Conservation (phyloP, 2,888 invertebrate species). For the Oconnorella tubifera region DNA sequence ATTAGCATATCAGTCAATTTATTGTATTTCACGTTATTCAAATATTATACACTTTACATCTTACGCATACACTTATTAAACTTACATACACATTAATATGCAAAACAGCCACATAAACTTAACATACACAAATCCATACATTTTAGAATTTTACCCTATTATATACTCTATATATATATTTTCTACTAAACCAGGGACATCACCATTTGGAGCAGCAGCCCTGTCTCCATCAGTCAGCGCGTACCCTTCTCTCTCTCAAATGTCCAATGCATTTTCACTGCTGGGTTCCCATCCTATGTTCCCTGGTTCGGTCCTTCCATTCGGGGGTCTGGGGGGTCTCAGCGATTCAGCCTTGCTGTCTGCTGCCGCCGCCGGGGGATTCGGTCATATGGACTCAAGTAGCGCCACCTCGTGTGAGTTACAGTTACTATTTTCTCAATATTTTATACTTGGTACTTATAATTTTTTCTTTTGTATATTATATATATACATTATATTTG, state of each 20-base stretch:
- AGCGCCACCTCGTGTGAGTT: constrained; percentile 10
- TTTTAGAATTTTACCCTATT: too few species aligned
- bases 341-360: constrained; percentile 24
- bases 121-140: too few species aligned
- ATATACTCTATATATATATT: too few species aligned
- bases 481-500: neutral
- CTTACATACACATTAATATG: too few species aligned
- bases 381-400: constrained; percentile 33
- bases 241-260: constrained; percentile 41
- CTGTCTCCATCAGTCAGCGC: constrained; percentile 7
- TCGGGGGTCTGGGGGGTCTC: constrained; percentile 44
- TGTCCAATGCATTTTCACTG: constrained; percentile 48
- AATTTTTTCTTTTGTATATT: neutral
- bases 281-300: constrained; percentile 45
- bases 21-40: too few species aligned
- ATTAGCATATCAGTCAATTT: too few species aligned
- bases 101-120: too few species aligned
- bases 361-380: constrained; percentile 25
- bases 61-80: too few species aligned
- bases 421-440: too few species aligned
- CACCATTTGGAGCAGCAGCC: constrained; percentile 11
- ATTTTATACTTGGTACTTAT: too few species aligned
- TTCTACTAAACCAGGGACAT: too few species aligned
- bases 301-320: constrained; percentile 43
- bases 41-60: too few species aligned